Evolutionary conservation across 2,797 vertebrate species (phyloP).

Genomic region (Pyrocephalus nanus): DNA sequence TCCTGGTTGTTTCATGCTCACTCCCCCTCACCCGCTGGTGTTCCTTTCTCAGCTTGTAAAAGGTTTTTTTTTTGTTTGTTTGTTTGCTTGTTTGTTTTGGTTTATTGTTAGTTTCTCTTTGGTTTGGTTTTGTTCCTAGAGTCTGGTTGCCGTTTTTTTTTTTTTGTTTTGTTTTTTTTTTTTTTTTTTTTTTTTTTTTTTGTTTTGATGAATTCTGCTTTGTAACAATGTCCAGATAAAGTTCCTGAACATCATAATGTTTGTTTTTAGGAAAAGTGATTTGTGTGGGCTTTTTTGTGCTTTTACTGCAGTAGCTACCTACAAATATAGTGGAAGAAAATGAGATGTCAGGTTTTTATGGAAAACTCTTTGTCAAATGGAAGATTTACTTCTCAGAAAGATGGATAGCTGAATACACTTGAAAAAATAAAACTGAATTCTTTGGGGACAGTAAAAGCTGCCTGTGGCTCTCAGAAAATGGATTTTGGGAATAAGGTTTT

Average conservation of each 20-base stretch:
- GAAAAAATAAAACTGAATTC: not conserved
- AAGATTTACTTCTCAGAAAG: not conserved
- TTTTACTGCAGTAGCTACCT: not conserved
- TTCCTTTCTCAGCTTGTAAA: not conserved
- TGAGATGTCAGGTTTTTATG: not conserved
- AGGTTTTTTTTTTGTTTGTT: not conserved
- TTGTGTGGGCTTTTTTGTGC: not conserved
- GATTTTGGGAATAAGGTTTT: not conserved
- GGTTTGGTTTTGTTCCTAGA: not conserved
- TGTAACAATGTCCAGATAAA: not conserved
- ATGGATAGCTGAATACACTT: not conserved
- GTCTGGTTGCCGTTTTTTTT: too few species aligned
- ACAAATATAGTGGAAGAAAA: not conserved
- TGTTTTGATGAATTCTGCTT: not conserved
- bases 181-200: not conserved
- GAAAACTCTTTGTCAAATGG: not conserved
- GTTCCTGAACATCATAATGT: not conserved
- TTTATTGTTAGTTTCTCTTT: not conserved
- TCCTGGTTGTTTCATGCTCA: not conserved
- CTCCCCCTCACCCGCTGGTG: accelerated
- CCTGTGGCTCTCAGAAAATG: not conserved
- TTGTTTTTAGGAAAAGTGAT: not conserved
- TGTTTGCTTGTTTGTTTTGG: not conserved
- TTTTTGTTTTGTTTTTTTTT: not conserved
- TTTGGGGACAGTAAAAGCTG: not conserved